These are phyloP conservation scores for Cyclophora punctaria DNA, from an alignment of 2,888 invertebrate species.

Conservation along the genomic window DNA sequence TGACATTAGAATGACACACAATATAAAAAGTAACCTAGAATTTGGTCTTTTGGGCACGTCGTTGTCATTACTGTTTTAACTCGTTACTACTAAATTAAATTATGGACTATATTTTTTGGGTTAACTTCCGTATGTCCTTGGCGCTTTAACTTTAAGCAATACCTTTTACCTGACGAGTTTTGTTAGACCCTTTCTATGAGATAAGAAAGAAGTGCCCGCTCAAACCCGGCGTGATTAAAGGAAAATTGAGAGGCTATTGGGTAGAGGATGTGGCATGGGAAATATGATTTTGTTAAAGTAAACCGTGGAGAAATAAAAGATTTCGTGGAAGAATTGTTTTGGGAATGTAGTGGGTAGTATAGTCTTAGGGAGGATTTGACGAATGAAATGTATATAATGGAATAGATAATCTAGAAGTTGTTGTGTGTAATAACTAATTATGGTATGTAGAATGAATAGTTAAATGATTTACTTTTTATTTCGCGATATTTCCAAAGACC, in stretches of 20 bases:
- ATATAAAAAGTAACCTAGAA: too few species aligned
- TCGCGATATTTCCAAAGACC: too few species aligned
- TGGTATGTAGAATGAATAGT: too few species aligned
- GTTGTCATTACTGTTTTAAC: too few species aligned
- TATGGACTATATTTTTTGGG: constrained; percentile 55
- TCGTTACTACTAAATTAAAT: constrained; percentile 50
- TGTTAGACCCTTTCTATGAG: constrained; percentile 35
- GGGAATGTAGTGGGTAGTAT: too few species aligned
- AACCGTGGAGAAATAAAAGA: not conserved
- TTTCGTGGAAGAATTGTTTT: not conserved
- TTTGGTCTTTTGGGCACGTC: too few species aligned
- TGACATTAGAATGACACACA: too few species aligned
- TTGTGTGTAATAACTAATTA: too few species aligned
- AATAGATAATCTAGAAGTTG: too few species aligned
- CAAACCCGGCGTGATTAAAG: constrained; percentile 43
- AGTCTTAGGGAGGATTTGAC: too few species aligned
- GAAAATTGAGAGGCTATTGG: constrained; percentile 32
- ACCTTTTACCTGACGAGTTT: constrained; percentile 38
- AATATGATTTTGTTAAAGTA: constrained; percentile 17
- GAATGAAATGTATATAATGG: too few species aligned
- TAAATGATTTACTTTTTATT: too few species aligned
- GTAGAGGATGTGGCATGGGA: constrained; percentile 16
- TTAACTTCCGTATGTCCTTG: constrained; percentile 38
- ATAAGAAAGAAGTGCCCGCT: constrained; percentile 36
- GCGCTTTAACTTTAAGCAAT: constrained; percentile 27